These are phyloP conservation scores for Trinorchestia longiramus DNA, from an alignment of 1,140 invertebrate genomes.

Conservation along the genomic window DNA sequence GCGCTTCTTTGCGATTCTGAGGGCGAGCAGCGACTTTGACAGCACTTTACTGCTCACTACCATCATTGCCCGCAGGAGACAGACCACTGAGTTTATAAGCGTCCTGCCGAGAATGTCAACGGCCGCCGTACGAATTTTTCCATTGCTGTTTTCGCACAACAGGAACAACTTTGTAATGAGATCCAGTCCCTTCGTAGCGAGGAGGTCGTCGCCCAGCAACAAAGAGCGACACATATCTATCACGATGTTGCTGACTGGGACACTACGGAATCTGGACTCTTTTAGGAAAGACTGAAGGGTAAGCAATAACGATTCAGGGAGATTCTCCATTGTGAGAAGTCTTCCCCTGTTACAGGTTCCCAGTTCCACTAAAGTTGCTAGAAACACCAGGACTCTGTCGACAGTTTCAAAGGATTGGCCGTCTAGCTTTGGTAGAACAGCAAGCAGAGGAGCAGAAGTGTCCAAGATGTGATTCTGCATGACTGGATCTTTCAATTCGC, in stretches of 20 bases:
- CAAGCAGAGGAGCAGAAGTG: not conserved
- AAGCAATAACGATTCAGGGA: not conserved
- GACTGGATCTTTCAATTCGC: not conserved
- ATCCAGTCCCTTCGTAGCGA: constrained; percentile 5
- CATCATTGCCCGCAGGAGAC: constrained; percentile 1
- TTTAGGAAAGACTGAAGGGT: not conserved
- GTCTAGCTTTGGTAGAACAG: not conserved
- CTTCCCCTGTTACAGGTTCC: not conserved
- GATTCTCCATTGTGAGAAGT: constrained; percentile 41
- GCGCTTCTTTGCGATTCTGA: not conserved
- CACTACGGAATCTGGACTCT: not conserved
- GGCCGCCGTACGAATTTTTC: not conserved
- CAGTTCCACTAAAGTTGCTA: not conserved
- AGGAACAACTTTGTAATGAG: not conserved
- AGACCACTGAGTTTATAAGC: not conserved
- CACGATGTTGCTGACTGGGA: not conserved
- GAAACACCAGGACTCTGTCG: not conserved
- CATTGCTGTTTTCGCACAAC: not conserved
- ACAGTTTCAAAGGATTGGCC: not conserved
- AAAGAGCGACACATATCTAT: constrained; percentile 38
- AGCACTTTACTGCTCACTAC: constrained; percentile 2
- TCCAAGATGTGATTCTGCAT: constrained; percentile 37
- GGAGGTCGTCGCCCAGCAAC: not conserved
- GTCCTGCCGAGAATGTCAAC: not conserved
- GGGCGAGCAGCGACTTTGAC: not conserved